Evolutionary conservation across 1,140 invertebrate genomes (phyloP).

Genomic region (Coelopa frigida): DNA sequence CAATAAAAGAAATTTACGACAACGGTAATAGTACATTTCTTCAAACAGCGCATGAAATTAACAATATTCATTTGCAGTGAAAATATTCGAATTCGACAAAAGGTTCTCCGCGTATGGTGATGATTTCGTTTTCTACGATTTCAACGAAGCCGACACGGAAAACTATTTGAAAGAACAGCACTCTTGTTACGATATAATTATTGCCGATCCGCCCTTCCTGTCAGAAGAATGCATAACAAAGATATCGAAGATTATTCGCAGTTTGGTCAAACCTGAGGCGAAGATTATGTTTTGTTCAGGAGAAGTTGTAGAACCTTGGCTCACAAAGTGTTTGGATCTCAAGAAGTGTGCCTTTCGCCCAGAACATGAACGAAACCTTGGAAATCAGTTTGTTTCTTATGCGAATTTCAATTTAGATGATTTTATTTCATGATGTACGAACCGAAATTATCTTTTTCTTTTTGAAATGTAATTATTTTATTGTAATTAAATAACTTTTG

Average conservation of each 20-base stretch:
- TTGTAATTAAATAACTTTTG: not conserved
- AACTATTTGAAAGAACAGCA: constrained; percentile 57
- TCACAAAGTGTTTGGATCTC: constrained; percentile 56
- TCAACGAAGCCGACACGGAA: constrained; percentile 60
- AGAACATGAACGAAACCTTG: constrained; percentile 78
- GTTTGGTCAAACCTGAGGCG: constrained; percentile 56
- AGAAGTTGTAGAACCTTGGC: constrained; percentile 66
- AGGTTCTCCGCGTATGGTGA: constrained; percentile 70
- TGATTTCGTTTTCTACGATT: constrained; percentile 87
- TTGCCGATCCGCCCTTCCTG: constrained; percentile 91
- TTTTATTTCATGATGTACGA: constrained; percentile 18
- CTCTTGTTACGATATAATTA: constrained; percentile 70
- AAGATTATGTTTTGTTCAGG: constrained; percentile 89
- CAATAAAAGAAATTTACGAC: constrained; percentile 48
- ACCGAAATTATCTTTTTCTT: constrained; percentile 3
- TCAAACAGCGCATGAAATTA: too few species aligned
- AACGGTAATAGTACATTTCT: constrained; percentile 18
- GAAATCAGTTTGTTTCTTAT: constrained; percentile 87
- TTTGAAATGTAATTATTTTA: constrained; percentile 3
- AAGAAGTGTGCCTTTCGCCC: constrained; percentile 67
- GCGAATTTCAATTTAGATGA: constrained; percentile 72
- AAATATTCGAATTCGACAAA: constrained; percentile 73
- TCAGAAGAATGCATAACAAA: constrained; percentile 88
- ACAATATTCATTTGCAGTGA: constrained; percentile 52
- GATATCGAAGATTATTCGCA: constrained; percentile 69